Evolutionary conservation across 2,888 invertebrate genomes (phyloP).

Genomic region (Rhimphoctona megacephalus): DNA sequence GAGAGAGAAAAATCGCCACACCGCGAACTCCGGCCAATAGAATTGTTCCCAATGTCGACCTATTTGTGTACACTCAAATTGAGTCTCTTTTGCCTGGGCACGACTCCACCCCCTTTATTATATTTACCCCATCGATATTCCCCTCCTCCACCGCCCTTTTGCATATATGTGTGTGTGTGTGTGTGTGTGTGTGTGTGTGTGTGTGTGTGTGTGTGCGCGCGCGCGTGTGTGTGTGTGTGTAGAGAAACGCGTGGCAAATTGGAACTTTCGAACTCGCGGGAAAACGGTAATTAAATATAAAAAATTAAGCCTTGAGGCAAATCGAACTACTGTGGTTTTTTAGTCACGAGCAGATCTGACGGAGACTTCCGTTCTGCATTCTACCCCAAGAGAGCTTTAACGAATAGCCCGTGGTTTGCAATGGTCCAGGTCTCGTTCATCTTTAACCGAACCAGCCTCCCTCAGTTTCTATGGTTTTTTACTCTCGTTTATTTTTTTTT

Average conservation of each 20-base stretch:
- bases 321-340: conserved; percentile 17
- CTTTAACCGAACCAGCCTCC: conserved; percentile 42
- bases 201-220: background rate
- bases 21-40: conserved; percentile 32
- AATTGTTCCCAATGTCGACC: conserved; percentile 37
- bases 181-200: background rate
- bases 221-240: background rate
- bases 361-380: conserved; percentile 23
- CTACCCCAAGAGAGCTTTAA: conserved; percentile 40
- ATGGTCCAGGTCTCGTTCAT: conserved; percentile 30
- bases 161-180: background rate
- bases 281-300: conserved; percentile 60
- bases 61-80: conserved; percentile 14
- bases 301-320: conserved; percentile 59
- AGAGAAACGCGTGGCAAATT: conserved; percentile 33
- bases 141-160: background rate
- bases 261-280: conserved; percentile 47
- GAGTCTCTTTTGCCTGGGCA: conserved; percentile 21
- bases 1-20: conserved; percentile 4
- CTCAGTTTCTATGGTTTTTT: conserved; percentile 9
- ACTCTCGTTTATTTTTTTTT: background rate
- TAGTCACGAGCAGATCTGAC: conserved; percentile 23
- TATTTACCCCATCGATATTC: conserved; percentile 45
- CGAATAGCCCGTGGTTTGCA: conserved; percentile 46
- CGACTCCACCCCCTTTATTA: conserved; percentile 47